Conservation (phyloP, 1,140 invertebrate species). For the Tetramorium parvispinum region DNA sequence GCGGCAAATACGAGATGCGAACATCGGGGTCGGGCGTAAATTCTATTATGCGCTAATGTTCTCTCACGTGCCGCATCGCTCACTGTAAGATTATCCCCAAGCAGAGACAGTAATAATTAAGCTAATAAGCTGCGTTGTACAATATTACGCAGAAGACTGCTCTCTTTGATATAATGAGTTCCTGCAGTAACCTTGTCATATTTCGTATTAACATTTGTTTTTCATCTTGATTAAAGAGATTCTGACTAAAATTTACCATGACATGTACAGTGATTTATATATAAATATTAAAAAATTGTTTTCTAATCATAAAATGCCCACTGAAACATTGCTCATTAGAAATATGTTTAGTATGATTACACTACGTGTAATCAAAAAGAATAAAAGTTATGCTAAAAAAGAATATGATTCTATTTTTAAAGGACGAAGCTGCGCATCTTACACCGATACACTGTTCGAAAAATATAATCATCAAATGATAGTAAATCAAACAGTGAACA, state of each 20-base stretch:
- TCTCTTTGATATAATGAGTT: not conserved
- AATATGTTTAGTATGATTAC: not conserved
- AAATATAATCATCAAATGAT: too few species aligned
- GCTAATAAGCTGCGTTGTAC: not conserved
- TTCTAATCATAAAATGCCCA: not conserved
- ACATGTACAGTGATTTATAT: not conserved
- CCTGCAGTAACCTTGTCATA: not conserved
- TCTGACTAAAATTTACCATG: not conserved
- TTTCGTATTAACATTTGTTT: not conserved
- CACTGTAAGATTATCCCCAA: constrained; percentile 20
- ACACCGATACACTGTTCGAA: too few species aligned
- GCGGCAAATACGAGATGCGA: constrained; percentile 16
- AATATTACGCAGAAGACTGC: not conserved
- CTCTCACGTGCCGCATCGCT: not conserved
- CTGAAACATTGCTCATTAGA: not conserved
- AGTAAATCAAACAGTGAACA: too few species aligned
- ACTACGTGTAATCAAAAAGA: too few species aligned
- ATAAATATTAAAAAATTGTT: not conserved
- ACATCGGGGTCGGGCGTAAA: constrained; percentile 18
- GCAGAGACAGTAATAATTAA: constrained; percentile 15
- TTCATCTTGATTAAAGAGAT: not conserved
- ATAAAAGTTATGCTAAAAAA: too few species aligned
- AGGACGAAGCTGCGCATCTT: too few species aligned
- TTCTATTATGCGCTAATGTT: constrained; percentile 8
- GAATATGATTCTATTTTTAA: too few species aligned